Base-by-base conservation (phyloP, 2,888 invertebrate species). In the Chamaedrilus cognettii region DNA sequence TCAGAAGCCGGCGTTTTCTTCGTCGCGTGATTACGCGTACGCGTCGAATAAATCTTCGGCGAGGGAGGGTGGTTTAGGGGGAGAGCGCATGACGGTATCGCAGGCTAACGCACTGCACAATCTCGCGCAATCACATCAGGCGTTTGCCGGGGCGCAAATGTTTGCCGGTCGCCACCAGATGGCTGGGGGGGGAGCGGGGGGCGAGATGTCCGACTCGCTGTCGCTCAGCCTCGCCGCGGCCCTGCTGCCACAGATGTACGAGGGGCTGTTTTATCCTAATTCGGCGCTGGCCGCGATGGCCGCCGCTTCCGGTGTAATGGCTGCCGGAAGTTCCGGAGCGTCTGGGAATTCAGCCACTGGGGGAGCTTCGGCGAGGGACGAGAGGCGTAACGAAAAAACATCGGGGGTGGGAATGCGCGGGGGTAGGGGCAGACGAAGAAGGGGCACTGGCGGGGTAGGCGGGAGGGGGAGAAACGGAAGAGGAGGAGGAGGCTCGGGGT, bases 241-340 rank as follows among this genome's bases (percentile, higher is more conserved):
- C 23, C 66, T 74, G 63, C 69, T 72, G 62, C 72, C 72, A 1
- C 71, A 66, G n/a, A 69, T 72, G 72, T 69, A 69, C 56, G 71
- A 71, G 52, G 66, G 61, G 51, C 64, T 73, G 64, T 68, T 71
- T 31, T 49, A 74, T 31, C 70, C 71, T 11, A 64, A 69, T 23
- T 64, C 42, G 23, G 57, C 68, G n/a, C 32, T 66, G 15, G 61
- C 68, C 7, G 49, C 60, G 3, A 58, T 66, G 31, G 55, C 65
- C 15, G 42, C 70, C 2, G 62, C 66, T 28, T 31, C 64, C 19
- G 55, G 56, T 15, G 57, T 28, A 28, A 56, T 52, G 33, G 42
- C 42, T 42, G 11, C 42, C 19, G 19, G 42, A n/a, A n/a, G n/a
- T n/a, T n/a, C n/a, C n/a, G n/a, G n/a, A n/a, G n/a, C n/a, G n/a